Percentiles rank a stretch among this genome's conserved stretches.
These are phyloP conservation scores for Anguilla pacifica DNA, from an alignment of 2,797 vertebrate species.

Conservation along the genomic window DNA sequence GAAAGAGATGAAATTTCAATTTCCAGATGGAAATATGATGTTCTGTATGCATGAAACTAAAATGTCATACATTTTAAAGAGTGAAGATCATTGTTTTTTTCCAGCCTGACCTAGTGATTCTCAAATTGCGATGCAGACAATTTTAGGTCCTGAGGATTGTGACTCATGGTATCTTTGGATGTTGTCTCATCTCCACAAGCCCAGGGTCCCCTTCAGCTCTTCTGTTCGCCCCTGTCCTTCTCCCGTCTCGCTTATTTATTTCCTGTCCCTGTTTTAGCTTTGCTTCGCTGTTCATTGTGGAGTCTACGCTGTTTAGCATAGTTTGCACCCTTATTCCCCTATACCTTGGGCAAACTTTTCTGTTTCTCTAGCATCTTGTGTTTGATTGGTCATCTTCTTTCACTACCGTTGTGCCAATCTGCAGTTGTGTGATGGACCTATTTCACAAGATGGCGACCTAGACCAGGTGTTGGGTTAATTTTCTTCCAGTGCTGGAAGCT, in stretches of 20 bases:
- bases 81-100: not conserved
- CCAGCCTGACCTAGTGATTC: not conserved
- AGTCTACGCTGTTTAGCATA: not conserved
- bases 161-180: not conserved
- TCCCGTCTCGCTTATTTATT: not conserved
- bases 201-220: not conserved
- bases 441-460: too few relatives aligned
- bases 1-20: too few relatives aligned
- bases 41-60: too few relatives aligned
- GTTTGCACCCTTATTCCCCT: not conserved
- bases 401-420: not conserved
- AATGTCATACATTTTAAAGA: too few relatives aligned
- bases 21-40: too few relatives aligned
- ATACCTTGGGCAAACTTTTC: constrained; percentile 5
- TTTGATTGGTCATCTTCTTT: not conserved
- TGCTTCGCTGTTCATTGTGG: not conserved
- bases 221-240: not conserved
- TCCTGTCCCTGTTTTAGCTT: not conserved
- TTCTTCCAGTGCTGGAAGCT: too few relatives aligned
- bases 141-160: not conserved
- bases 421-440: not conserved
- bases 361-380: not conserved
- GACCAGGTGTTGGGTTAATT: too few relatives aligned
- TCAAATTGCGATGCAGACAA: not conserved
- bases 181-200: not conserved